Percentiles rank a stretch among this genome's conserved stretches.
Conservation (phyloP, 2,113 vertebrate species). For the Philantomba maxwellii region DNA sequence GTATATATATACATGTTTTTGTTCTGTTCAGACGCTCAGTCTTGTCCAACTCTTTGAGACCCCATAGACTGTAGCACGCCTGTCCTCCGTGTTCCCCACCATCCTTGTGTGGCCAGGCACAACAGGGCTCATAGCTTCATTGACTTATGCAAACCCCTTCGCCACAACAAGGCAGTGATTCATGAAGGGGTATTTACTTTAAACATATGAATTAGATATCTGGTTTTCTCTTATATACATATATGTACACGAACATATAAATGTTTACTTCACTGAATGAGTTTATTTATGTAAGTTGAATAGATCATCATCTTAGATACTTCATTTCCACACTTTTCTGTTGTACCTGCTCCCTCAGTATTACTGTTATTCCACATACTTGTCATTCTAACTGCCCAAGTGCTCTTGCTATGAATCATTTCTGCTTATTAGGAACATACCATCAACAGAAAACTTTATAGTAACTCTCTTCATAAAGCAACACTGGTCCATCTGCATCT, state of each 20-base stretch:
- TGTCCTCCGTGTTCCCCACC: background rate
- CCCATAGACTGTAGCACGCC: rapidly evolving
- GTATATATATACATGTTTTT: background rate
- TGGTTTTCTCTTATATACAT: background rate
- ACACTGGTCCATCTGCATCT: background rate
- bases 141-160: background rate
- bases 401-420: background rate
- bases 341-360: background rate
- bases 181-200: background rate
- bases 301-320: background rate
- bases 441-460: background rate
- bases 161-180: background rate
- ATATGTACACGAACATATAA: background rate
- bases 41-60: background rate
- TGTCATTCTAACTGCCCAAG: background rate
- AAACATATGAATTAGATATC: background rate
- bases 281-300: background rate
- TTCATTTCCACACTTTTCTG: background rate
- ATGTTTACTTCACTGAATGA: background rate
- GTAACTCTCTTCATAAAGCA: background rate
- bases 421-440: background rate
- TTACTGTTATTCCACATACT: background rate
- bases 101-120: background rate
- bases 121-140: background rate
- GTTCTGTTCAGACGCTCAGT: background rate